These are phyloP conservation scores for Auanema sp. DNA, from an alignment of 2,888 invertebrate genomes.

Conservation along the genomic window DNA sequence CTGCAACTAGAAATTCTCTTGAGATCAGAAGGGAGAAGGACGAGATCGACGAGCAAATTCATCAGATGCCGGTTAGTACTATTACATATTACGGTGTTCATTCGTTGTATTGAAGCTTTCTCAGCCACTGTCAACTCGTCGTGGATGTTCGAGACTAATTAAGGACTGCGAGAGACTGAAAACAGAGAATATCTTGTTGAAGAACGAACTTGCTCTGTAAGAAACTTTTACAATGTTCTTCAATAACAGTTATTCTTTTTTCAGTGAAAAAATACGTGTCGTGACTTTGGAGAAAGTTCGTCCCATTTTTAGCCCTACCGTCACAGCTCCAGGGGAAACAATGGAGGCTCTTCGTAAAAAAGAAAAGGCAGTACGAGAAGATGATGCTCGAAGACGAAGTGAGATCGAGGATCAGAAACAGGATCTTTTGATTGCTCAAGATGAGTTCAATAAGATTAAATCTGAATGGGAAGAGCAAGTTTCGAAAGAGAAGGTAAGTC, in stretches of 20 bases:
- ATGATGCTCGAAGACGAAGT: conserved; percentile 8
- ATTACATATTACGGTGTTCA: neutral
- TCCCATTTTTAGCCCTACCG: conserved; percentile 20
- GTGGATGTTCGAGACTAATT: conserved; percentile 12
- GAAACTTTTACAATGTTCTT: neutral
- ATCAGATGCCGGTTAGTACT: conserved; percentile 12
- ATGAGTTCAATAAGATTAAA: conserved; percentile 13
- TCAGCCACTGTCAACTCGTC: conserved; percentile 11
- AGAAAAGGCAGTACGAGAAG: conserved; percentile 27
- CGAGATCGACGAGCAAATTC: conserved; percentile 10
- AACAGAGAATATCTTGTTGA: conserved; percentile 15
- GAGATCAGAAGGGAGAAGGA: conserved; percentile 9
- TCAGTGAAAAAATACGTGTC: conserved; percentile 37
- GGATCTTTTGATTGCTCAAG: conserved; percentile 1
- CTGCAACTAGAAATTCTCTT: neutral
- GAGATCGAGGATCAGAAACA: conserved; percentile 12
- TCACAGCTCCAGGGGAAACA: conserved; percentile 28
- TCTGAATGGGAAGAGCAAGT: conserved; percentile 13
- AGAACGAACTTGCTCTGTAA: conserved; percentile 18
- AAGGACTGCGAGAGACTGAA: conserved; percentile 14
- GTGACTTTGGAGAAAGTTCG: conserved; percentile 32
- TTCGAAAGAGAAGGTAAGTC: neutral
- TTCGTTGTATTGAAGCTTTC: conserved; percentile 11
- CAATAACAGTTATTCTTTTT: conserved; percentile 7
- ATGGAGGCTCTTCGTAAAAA: conserved; percentile 44